phyloP scores from a whole-genome alignment of 2,113 vertebrate genomes.

The Bufo bufo region DNA sequence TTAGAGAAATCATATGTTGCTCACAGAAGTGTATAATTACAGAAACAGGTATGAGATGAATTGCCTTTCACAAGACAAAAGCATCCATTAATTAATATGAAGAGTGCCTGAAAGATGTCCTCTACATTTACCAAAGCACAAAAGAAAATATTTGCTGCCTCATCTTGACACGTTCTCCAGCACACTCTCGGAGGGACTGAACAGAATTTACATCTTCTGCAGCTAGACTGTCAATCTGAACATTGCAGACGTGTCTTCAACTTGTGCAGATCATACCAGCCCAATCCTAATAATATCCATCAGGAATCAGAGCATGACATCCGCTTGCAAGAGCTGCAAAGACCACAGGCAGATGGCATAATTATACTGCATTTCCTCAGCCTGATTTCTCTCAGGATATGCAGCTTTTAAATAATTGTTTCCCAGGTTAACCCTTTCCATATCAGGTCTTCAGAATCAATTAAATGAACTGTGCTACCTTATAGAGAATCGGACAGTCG shows the following conservation, averaged over 20 bases:
- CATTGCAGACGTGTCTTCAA: slow-evolving; percentile 17
- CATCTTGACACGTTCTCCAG: slow-evolving; percentile 5
- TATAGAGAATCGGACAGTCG: background rate
- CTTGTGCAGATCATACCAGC: slow-evolving; percentile 37
- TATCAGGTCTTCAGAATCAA: background rate
- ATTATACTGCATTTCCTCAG: slow-evolving; percentile 17
- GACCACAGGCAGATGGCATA: slow-evolving; percentile 56
- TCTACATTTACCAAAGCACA: slow-evolving; percentile 18
- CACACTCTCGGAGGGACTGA: background rate
- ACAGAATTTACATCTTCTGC: slow-evolving; percentile 21
- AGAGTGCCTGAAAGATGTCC: slow-evolving; percentile 36
- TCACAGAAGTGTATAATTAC: slow-evolving; percentile 16
- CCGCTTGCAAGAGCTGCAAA: slow-evolving; percentile 27
- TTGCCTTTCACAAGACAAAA: slow-evolving; percentile 38
- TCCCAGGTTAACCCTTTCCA: slow-evolving; percentile 42
- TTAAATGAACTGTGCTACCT: background rate
- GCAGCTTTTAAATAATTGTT: slow-evolving; percentile 42
- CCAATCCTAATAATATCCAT: slow-evolving; percentile 3
- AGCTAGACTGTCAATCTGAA: slow-evolving; percentile 37
- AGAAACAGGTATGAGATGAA: slow-evolving; percentile 17
- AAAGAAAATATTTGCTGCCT: slow-evolving; percentile 33
- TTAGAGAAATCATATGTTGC: background rate
- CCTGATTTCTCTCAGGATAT: slow-evolving; percentile 48
- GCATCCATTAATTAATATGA: slow-evolving; percentile 44
- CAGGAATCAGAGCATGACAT: slow-evolving; percentile 6